Conservation (phyloP, 1,140 invertebrate genomes). For the Zaprionus taronus region DNA sequence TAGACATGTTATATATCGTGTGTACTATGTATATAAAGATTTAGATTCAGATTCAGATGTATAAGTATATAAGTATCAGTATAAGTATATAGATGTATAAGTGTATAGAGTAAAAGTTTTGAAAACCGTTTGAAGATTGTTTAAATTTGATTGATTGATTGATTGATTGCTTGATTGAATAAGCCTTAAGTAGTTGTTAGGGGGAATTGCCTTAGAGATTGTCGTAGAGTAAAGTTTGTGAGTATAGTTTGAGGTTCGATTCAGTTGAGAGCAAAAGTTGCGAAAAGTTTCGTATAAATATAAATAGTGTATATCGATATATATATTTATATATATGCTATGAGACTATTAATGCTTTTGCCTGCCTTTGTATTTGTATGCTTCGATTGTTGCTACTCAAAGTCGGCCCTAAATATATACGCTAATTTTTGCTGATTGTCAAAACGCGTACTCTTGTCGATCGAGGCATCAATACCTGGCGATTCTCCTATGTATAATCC, state of each 20-base stretch:
- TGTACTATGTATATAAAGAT: constrained; percentile 19
- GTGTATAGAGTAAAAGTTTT: constrained; percentile 60
- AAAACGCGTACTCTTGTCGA: constrained; percentile 84
- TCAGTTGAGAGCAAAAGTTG: constrained; percentile 69
- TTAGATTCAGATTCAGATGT: constrained; percentile 27
- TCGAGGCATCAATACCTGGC: constrained; percentile 60
- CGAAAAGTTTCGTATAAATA: constrained; percentile 73
- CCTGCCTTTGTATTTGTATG: constrained; percentile 38
- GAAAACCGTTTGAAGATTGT: constrained; percentile 78
- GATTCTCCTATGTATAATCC: constrained; percentile 49
- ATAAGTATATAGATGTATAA: constrained; percentile 41
- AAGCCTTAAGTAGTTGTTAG: constrained; percentile 53
- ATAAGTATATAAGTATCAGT: constrained; percentile 26
- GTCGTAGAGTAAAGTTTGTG: constrained; percentile 65
- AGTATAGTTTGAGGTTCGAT: constrained; percentile 61
- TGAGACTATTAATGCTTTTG: constrained; percentile 26
- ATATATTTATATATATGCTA: constrained; percentile 34
- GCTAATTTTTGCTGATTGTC: constrained; percentile 84
- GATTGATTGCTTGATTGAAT: constrained; percentile 64
- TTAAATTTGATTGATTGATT: constrained; percentile 59
- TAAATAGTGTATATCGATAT: constrained; percentile 43
- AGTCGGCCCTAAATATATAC: constrained; percentile 63
- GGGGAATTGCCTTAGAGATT: constrained; percentile 68
- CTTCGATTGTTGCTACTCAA: constrained; percentile 38
- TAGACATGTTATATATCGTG: constrained; percentile 55